These are phyloP conservation scores for Numida meleagris DNA, from an alignment of 2,113 vertebrate species.

Conservation along the genomic window DNA sequence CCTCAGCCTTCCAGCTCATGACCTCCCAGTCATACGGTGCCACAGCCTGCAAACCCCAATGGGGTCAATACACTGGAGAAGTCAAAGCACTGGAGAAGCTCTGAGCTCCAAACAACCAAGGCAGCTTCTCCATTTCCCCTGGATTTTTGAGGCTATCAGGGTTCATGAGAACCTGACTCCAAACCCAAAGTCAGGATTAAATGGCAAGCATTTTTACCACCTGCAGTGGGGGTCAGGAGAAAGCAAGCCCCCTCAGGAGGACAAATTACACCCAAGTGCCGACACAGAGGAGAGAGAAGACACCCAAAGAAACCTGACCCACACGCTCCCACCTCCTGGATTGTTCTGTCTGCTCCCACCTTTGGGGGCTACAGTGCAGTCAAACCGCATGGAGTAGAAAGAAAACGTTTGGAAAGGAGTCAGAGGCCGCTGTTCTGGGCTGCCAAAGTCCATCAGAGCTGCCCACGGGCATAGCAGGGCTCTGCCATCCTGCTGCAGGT, in stretches of 20 bases:
- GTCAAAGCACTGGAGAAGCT: not conserved
- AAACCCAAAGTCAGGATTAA: not conserved
- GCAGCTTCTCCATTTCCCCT: not conserved
- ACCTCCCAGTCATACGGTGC: not conserved
- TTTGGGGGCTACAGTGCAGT: not conserved
- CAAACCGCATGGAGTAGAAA: not conserved
- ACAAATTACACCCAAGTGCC: not conserved
- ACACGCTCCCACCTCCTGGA: rapidly evolving
- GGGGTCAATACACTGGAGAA: not conserved
- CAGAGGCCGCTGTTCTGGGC: not conserved
- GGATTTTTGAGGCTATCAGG: not conserved
- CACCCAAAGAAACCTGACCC: not conserved
- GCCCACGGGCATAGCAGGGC: not conserved
- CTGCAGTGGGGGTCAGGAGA: not conserved
- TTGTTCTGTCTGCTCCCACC: not conserved
- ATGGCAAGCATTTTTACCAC: not conserved
- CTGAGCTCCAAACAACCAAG: not conserved
- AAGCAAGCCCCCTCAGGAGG: not conserved
- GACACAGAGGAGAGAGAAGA: not conserved
- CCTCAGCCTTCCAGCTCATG: not conserved
- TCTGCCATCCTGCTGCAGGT: not conserved
- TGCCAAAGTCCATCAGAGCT: slow-evolving; percentile 55
- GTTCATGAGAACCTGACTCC: not conserved
- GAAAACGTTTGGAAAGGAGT: slow-evolving; percentile 5
- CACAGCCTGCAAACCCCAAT: not conserved